A percentile compares a stretch with the other conserved stretches of the same genome.
Conservation (phyloP, 2,797 vertebrate genomes). For the Sparidentex hasta region DNA sequence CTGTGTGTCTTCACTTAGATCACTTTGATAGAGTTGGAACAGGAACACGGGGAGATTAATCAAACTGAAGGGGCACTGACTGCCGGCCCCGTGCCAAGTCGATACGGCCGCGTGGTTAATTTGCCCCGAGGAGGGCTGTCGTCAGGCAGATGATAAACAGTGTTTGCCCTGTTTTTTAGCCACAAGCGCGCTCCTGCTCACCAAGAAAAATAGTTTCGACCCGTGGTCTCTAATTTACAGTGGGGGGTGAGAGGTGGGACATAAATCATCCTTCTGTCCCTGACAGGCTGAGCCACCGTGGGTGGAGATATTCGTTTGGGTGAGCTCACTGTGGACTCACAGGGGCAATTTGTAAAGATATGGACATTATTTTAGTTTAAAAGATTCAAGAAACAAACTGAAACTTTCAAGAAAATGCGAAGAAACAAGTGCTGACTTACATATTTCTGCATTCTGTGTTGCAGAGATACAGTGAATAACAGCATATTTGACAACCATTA, state of each 20-base stretch:
- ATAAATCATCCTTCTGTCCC: constrained; percentile 84
- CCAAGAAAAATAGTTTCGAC: constrained; percentile 88
- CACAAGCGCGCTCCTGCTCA: constrained; percentile 81
- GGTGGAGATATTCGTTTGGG: constrained; percentile 61
- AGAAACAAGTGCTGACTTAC: too few species aligned
- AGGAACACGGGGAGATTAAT: constrained; percentile 83
- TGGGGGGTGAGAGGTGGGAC: constrained; percentile 81
- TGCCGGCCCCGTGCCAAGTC: constrained; percentile 83
- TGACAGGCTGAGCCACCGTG: constrained; percentile 63
- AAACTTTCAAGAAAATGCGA: too few species aligned
- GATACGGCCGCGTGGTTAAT: constrained; percentile 78
- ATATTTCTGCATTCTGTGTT: too few species aligned
- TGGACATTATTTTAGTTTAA: too few species aligned
- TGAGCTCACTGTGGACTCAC: constrained; percentile 42
- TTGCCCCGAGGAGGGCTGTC: constrained; percentile 80
- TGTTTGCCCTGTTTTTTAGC: constrained; percentile 85
- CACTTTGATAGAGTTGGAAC: constrained; percentile 85
- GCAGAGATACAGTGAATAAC: too few species aligned
- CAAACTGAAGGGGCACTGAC: constrained; percentile 84
- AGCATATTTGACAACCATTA: too few species aligned
- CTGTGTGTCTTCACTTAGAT: constrained; percentile 80
- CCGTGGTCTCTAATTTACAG: constrained; percentile 85
- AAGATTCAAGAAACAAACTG: too few species aligned
- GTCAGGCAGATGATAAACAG: constrained; percentile 86
- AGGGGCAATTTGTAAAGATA: too few species aligned